phyloP scores from a whole-genome alignment of 2,113 vertebrate genomes.

The Neopipo cinnamomea region DNA sequence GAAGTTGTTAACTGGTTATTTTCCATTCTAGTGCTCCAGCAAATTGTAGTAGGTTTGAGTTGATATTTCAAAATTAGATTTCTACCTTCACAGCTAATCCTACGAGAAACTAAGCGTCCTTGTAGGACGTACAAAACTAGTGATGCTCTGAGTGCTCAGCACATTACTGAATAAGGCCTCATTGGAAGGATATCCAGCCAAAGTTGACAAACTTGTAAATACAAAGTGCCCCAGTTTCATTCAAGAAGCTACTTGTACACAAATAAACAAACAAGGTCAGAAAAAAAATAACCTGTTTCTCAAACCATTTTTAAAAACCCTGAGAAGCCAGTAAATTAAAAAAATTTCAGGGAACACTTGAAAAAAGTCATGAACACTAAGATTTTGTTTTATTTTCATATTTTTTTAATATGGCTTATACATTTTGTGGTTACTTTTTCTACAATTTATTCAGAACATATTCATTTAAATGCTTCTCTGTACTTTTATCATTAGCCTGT shows the following conservation, averaged over 20 bases:
- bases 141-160: background rate
- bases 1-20: background rate
- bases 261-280: background rate
- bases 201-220: background rate
- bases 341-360: background rate
- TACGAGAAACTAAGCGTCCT: background rate
- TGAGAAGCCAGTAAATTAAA: background rate
- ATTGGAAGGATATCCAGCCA: background rate
- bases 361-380: background rate
- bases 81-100: background rate
- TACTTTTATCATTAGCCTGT: background rate
- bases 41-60: background rate
- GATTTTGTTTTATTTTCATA: background rate
- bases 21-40: background rate
- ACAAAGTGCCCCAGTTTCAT: background rate
- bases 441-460: background rate
- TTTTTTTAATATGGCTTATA: background rate
- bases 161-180: background rate
- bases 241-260: background rate
- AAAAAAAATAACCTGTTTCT: background rate
- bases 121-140: rapidly evolving
- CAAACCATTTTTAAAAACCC: background rate
- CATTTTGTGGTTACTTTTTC: background rate
- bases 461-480: background rate
- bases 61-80: background rate